phyloP scores from a whole-genome alignment of 2,888 invertebrate genomes.

The Euphydryas editha region DNA sequence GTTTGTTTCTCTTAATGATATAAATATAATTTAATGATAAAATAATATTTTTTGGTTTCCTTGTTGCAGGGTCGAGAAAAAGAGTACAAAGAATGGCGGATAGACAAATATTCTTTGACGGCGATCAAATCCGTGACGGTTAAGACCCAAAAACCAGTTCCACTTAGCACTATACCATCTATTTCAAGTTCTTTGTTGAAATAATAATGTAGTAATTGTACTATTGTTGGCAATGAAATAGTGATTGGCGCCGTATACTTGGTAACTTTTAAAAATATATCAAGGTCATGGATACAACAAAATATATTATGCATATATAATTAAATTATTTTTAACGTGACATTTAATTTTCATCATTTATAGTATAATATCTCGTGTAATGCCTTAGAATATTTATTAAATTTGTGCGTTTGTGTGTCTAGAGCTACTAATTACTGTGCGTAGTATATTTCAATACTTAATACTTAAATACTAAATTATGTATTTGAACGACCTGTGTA shows the following conservation, averaged over 20 bases:
- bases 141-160: background rate
- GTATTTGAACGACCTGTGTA: no score
- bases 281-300: constrained; percentile 20
- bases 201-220: background rate
- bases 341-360: constrained; percentile 4
- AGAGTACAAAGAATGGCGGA: no score
- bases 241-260: constrained; percentile 15
- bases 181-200: background rate
- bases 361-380: no score
- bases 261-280: constrained; percentile 25
- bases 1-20: no score
- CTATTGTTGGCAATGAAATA: constrained; percentile 11
- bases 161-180: background rate
- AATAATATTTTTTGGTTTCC: no score
- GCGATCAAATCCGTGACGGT: background rate
- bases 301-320: constrained; percentile 3
- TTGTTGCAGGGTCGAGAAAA: no score
- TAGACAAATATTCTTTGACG: background rate
- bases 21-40: no score
- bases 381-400: no score
- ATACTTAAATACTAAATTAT: no score
- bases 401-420: no score
- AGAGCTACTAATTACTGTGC: no score
- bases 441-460: no score
- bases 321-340: constrained; percentile 2